These are phyloP conservation scores for Cyanoderma ruficeps DNA, from an alignment of 2,113 vertebrate genomes.

Conservation along the genomic window DNA sequence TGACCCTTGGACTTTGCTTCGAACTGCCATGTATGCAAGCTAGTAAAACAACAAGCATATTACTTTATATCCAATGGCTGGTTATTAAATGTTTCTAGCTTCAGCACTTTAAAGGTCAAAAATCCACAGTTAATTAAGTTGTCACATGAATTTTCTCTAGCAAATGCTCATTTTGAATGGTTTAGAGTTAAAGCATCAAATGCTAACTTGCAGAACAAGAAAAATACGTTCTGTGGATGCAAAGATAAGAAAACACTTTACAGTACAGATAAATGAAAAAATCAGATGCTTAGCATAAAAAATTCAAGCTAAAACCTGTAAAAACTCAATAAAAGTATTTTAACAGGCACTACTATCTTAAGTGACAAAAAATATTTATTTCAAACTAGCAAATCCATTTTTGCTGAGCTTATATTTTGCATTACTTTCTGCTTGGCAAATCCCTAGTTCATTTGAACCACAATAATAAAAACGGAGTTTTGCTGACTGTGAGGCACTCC, in stretches of 20 bases:
- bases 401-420: neutral
- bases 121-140: slow-evolving; percentile 56
- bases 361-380: neutral
- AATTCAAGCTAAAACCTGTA: neutral
- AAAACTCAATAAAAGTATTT: neutral
- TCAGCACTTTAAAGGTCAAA: slow-evolving; percentile 56
- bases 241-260: slow-evolving; percentile 39
- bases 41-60: slow-evolving; percentile 42
- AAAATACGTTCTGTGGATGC: neutral
- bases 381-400: neutral
- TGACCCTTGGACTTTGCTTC: slow-evolving; percentile 67
- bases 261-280: neutral
- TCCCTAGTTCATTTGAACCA: neutral
- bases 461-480: neutral
- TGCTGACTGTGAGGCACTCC: neutral
- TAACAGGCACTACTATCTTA: neutral
- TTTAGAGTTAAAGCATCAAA: slow-evolving; percentile 30
- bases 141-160: slow-evolving; percentile 6
- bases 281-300: neutral
- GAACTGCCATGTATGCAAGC: slow-evolving; percentile 45
- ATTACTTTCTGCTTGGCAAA: neutral
- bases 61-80: slow-evolving; percentile 34
- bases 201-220: slow-evolving; percentile 9
- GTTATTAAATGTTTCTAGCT: slow-evolving; percentile 43
- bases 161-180: neutral